These are phyloP conservation scores for Tapera naevia DNA, from an alignment of 2,797 vertebrate genomes.

Conservation along the genomic window DNA sequence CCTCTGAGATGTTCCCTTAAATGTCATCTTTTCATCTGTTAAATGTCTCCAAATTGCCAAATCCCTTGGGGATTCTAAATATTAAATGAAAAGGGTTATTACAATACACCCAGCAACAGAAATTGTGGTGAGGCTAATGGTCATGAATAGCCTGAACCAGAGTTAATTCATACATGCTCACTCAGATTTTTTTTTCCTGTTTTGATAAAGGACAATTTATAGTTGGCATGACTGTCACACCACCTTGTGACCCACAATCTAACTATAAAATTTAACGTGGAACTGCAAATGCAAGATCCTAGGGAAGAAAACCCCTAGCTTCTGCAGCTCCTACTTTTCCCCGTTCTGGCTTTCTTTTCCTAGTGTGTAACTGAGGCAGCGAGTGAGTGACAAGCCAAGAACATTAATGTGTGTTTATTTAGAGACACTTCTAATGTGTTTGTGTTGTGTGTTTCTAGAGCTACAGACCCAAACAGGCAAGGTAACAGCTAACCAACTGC, in stretches of 20 bases:
- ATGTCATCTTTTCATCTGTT: background rate
- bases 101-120: background rate
- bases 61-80: background rate
- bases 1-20: background rate
- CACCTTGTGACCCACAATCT: background rate
- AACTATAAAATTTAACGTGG: conserved; percentile 31
- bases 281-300: background rate
- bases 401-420: conserved; percentile 35
- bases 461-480: conserved; percentile 61
- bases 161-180: conserved; percentile 58
- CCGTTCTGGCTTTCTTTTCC: background rate
- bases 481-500: conserved; percentile 42
- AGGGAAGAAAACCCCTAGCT: background rate
- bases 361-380: background rate
- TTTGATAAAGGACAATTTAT: conserved; percentile 58
- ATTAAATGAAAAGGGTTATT: conserved; percentile 6
- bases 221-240: conserved; percentile 28
- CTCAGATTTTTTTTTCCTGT: background rate
- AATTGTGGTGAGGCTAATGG: background rate
- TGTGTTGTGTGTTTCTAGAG: conserved; percentile 55
- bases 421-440: conserved; percentile 40
- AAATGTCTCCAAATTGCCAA: background rate
- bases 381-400: background rate
- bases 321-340: background rate
- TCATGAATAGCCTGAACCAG: background rate